Conservation (phyloP, 1,140 invertebrate species). For the Sitobion miscanthi region DNA sequence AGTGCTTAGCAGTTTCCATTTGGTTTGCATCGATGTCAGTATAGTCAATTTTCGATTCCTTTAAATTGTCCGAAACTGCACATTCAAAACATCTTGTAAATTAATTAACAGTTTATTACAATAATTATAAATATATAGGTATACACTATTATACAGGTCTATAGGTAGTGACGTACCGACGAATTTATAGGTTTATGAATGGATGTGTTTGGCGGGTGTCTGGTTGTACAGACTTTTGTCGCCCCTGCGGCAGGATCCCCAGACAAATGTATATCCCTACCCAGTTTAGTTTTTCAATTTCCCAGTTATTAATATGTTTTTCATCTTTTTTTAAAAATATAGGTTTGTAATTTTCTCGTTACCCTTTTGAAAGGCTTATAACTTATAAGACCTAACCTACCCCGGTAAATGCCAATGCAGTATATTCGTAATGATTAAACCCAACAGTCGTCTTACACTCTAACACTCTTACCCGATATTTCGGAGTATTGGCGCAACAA, state of each 20-base stretch:
- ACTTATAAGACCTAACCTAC: neutral
- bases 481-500: constrained; percentile 73
- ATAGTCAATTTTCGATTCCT: constrained; percentile 67
- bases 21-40: constrained; percentile 68
- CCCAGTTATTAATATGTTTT: neutral
- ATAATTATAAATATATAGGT: neutral
- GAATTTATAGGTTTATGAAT: too few species aligned
- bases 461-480: neutral
- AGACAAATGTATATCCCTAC: neutral
- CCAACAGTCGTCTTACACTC: neutral
- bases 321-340: neutral
- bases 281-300: neutral
- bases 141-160: neutral
- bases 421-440: neutral
- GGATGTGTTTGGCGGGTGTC: neutral
- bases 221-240: neutral
- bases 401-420: neutral
- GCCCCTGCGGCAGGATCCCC: accelerated
- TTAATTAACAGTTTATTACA: neutral
- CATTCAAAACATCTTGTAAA: neutral
- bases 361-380: neutral
- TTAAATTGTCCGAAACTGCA: neutral
- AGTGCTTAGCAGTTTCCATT: constrained; percentile 69
- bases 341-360: neutral
- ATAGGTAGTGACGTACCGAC: neutral